phyloP scores from a whole-genome alignment of 2,888 invertebrate species.

The Coenonympha arcania region DNA sequence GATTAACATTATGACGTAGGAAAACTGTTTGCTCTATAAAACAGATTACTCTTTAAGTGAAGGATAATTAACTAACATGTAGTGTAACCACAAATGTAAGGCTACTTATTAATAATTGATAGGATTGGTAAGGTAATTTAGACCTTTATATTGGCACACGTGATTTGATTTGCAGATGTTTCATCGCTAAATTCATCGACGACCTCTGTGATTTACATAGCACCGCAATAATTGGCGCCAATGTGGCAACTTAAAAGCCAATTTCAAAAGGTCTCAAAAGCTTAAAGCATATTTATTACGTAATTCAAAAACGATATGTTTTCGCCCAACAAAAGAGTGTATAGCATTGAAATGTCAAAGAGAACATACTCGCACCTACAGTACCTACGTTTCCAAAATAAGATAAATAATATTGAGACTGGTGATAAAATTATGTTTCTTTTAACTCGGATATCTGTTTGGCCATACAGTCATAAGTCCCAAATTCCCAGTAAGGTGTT shows the following conservation, averaged over 20 bases:
- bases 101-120: too few relatives aligned
- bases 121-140: too few relatives aligned
- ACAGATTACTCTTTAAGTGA: too few relatives aligned
- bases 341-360: slow-evolving; percentile 2
- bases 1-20: not conserved
- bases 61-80: too few relatives aligned
- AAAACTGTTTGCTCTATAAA: not conserved
- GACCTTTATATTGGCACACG: too few relatives aligned
- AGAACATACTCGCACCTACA: not conserved
- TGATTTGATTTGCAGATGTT: too few relatives aligned
- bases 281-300: not conserved
- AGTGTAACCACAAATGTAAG: too few relatives aligned
- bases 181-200: too few relatives aligned
- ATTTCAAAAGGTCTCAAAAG: not conserved
- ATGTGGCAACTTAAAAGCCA: not conserved
- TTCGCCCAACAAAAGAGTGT: not conserved
- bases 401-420: not conserved
- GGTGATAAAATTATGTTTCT: not conserved
- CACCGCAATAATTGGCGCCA: too few relatives aligned
- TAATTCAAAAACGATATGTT: not conserved
- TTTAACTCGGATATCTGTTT: slow-evolving; percentile 12
- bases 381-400: not conserved
- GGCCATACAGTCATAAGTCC: slow-evolving; percentile 6
- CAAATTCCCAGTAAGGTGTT: not conserved
- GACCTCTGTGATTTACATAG: too few relatives aligned